Evolutionary conservation across 2,113 vertebrate species (phyloP), one percentile per base, ranked within the genome.

Genomic region (Aix galericulata): DNA sequence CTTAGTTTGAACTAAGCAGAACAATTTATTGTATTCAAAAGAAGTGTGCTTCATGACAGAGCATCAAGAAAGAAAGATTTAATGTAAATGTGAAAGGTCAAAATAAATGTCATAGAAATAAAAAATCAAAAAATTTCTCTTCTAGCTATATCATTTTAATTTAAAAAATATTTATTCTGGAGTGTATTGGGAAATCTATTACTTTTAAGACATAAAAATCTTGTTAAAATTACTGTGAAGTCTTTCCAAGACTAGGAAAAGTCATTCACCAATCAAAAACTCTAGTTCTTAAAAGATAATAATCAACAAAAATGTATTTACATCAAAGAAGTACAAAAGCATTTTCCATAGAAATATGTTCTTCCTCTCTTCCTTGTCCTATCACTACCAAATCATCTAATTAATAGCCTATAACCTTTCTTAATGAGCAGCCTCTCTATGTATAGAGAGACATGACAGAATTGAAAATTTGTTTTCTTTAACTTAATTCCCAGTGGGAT

Each of bases 141-240:
- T 75, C 59, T 87, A 32, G 9, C 36, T 91, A 34, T 82, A 78
- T 40, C 0, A 32, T 52, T 71, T 93, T 80, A 96, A 95, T 3
- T 91, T 3, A 78, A 95, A 91, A 94, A 85, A 40, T 82, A 58
- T 64, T 86, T 73, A 59, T 62, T 78, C 63, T 12, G 34, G 78
- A 91, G 69, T 27, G 10, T 31, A 81, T 53, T 89, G 36, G 7
- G 76, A 93, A 97, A 81, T 93, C 38, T 75, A 26, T 62, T 90
- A 34, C 17, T 87, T 42, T 63, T 67, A 84, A 73, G 20, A 44
- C 74, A 73, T 66, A 79, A 95, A 88, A 23, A 5, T 69, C 77
- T 60, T 68, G 10, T 74, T 67, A 64, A 96, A 96, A 94, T 91
- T 38, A 84, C 26, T 88, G 40, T 62, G 38, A 95, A 97, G 79